These are phyloP conservation scores for Petrolisthes manimaculis DNA, from an alignment of 2,888 invertebrate genomes.

Conservation along the genomic window DNA sequence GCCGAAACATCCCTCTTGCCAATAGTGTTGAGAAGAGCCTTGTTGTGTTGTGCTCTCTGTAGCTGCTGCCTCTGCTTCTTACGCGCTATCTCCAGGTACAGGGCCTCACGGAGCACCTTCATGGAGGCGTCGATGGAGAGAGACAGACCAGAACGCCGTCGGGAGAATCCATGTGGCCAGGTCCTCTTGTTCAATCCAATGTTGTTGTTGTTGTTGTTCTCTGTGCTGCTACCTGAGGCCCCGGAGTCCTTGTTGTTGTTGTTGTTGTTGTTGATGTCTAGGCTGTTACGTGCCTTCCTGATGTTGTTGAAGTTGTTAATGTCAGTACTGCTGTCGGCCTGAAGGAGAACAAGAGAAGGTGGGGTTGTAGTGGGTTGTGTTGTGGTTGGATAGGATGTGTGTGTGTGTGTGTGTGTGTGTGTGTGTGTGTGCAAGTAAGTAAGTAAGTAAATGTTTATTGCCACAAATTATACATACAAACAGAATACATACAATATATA, in stretches of 20 bases:
- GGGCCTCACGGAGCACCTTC: conserved; percentile 58
- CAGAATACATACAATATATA: too few species aligned
- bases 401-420: too few species aligned
- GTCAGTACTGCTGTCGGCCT: conserved; percentile 16
- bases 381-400: not conserved
- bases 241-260: not conserved
- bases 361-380: not conserved
- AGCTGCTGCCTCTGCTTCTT: conserved; percentile 57
- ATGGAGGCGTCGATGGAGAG: conserved; percentile 59
- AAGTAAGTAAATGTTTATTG: too few species aligned
- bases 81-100: conserved; percentile 56
- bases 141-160: conserved; percentile 43
- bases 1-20: conserved; percentile 52
- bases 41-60: conserved; percentile 51
- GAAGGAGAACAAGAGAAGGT: not conserved
- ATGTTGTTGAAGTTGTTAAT: not conserved
- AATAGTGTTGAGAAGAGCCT: conserved; percentile 41
- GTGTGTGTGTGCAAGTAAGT: too few species aligned
- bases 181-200: conserved; percentile 26
- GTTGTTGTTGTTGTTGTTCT: conserved; percentile 17
- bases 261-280: conserved; percentile 7
- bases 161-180: conserved; percentile 33
- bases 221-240: conserved; percentile 9
- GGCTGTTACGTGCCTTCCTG: conserved; percentile 11
- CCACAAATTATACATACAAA: too few species aligned